Conservation (phyloP, 2,888 invertebrate species). For the Aplocera efformata region DNA sequence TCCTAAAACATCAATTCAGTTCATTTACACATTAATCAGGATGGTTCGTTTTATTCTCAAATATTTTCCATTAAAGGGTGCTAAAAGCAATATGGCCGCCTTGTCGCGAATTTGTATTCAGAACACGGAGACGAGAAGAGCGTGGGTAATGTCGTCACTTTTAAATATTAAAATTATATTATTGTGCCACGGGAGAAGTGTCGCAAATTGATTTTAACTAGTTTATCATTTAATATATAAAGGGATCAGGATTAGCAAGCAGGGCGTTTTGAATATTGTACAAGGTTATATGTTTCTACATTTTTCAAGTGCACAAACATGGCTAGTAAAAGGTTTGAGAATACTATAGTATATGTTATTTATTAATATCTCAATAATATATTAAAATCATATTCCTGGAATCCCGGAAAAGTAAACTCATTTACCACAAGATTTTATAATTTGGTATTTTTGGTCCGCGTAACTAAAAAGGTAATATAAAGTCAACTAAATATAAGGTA, state of each 20-base stretch:
- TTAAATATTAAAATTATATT: constrained; percentile 75
- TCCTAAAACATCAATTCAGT: constrained; percentile 62
- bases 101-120: constrained; percentile 68
- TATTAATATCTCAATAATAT: no score
- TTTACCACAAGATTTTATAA: no score
- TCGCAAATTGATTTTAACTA: constrained; percentile 53
- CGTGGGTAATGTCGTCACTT: constrained; percentile 63
- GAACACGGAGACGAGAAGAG: constrained; percentile 58
- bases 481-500: no score
- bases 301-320: no score
- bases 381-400: no score
- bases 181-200: constrained; percentile 56
- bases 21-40: constrained; percentile 69
- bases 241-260: neutral
- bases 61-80: constrained; percentile 68
- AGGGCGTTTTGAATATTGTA: no score
- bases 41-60: constrained; percentile 55
- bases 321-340: no score
- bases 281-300: no score
- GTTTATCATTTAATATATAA: constrained; percentile 28
- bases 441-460: no score
- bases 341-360: no score
- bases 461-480: no score
- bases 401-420: no score
- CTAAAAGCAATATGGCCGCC: constrained; percentile 73